Evolutionary conservation across 2,888 invertebrate species (phyloP), one percentile per base, ranked within the genome.

Genomic region (Acholoe squamosa): DNA sequence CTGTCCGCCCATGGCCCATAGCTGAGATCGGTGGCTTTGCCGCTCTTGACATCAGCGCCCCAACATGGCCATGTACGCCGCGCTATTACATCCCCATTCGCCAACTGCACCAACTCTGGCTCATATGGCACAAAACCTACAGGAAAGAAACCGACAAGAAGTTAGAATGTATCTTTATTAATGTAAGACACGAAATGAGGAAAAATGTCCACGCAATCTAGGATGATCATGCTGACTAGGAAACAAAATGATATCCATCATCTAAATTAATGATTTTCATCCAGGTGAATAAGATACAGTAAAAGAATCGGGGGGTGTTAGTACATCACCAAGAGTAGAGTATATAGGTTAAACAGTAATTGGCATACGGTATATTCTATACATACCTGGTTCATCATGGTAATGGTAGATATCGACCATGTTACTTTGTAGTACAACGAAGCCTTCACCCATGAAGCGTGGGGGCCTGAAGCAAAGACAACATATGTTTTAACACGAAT

Each of bases 1-100:
- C 99, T 97, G 95, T 99, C 99, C 1, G 99, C 99, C 99, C 99
- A 99, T 0, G 99, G 99, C 0, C 99, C 99, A 95, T 99, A 99
- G 96, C 99, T 99, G 94, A 99, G 98, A 92, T 98, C 99, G 96
- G 98, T 99, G 0, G 98, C 98, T 92, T 95, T 95, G 52, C 94
- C 95, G 94, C 96, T 96, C 94, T 98, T 99, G 90, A 99, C 98
- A 95, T 99, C 99, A 22, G 99, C 97, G 10, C 99, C 99, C 98
- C 98, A 98, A 93, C 98, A 98, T 0, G 99, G 99, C 16, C 98
- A 98, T 90, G 98, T 98, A 3, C 95, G 91, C 25, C 94, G 92
- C 0, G 95, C 94, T 0, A 98, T 98, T 91, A 98, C 97, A 95
- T 99, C 99, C 0, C 99, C 99, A 96, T 99, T 98, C 0, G 98